These are phyloP conservation scores for Epinotia bilunana DNA, from an alignment of 2,888 invertebrate species.

Conservation along the genomic window DNA sequence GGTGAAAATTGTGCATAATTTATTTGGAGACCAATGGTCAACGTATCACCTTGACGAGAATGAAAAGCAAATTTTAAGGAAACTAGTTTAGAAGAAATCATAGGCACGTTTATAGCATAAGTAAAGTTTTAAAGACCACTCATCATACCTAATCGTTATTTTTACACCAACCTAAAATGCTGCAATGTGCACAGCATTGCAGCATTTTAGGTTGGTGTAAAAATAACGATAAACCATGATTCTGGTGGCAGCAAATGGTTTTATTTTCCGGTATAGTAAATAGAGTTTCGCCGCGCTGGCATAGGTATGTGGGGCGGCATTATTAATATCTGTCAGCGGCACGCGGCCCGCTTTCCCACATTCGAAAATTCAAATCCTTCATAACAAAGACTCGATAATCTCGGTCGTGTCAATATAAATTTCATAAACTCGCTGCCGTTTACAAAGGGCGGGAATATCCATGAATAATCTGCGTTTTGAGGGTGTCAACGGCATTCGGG, in stretches of 20 bases:
- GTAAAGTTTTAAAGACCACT: no score
- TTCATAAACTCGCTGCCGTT: slow-evolving; percentile 78
- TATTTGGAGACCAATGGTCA: no score
- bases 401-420: slow-evolving; percentile 80
- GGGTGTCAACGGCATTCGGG: slow-evolving; percentile 78
- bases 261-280: not conserved
- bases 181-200: no score
- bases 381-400: slow-evolving; percentile 80
- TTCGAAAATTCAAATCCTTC: slow-evolving; percentile 75
- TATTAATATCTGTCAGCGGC: slow-evolving; percentile 78
- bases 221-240: not conserved
- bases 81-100: no score
- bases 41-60: no score
- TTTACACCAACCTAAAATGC: no score
- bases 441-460: slow-evolving; percentile 78
- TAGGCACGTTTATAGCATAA: no score
- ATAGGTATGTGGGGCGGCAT: slow-evolving; percentile 48
- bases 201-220: no score
- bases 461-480: slow-evolving; percentile 82
- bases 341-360: slow-evolving; percentile 72
- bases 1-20: no score
- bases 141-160: no score
- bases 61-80: no score
- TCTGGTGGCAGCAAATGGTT: not conserved
- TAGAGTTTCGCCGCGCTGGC: not conserved